A percentile compares a stretch with the other conserved stretches of the same genome.
phyloP scores from a whole-genome alignment of 1,140 invertebrate species.

The Anastrepha obliqua region DNA sequence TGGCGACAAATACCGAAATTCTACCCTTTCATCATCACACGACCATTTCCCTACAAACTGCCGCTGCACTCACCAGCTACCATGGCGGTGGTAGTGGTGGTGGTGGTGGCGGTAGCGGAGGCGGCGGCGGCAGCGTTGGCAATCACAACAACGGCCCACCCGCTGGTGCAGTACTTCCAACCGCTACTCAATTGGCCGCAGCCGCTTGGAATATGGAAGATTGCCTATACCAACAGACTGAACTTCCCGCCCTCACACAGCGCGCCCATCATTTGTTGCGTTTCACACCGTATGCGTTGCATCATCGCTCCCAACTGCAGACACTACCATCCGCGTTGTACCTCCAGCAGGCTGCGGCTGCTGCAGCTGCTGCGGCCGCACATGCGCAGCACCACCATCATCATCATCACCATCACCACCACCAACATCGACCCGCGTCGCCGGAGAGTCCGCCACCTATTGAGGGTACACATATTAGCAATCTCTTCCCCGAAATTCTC shows the following conservation, averaged over 20 bases:
- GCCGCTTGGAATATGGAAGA: constrained; percentile 69
- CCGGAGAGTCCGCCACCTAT: constrained; percentile 68
- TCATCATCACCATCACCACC: constrained; percentile 67
- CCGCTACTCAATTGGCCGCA: constrained; percentile 59
- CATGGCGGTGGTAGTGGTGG: constrained; percentile 67
- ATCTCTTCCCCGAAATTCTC: constrained; percentile 93
- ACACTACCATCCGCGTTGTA: constrained; percentile 68
- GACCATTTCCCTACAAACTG: constrained; percentile 70
- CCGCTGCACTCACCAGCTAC: constrained; percentile 68
- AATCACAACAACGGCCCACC: constrained; percentile 55
- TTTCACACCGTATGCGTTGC: constrained; percentile 72
- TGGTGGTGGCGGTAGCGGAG: constrained; percentile 62
- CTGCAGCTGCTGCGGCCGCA: constrained; percentile 67
- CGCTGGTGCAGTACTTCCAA: constrained; percentile 5
- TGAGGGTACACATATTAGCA: constrained; percentile 86
- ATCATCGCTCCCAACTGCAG: constrained; percentile 71
- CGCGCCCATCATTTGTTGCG: constrained; percentile 72
- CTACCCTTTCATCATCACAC: constrained; percentile 72
- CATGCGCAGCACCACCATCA: constrained; percentile 68
- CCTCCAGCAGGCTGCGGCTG: constrained; percentile 70
- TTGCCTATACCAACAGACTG: constrained; percentile 72
- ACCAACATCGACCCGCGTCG: constrained; percentile 76
- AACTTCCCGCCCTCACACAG: constrained; percentile 69
- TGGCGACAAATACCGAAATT: constrained; percentile 72
- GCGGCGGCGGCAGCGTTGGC: constrained; percentile 58